Conservation (phyloP, 2,888 invertebrate species). For the Scaptomyza tumidula region DNA sequence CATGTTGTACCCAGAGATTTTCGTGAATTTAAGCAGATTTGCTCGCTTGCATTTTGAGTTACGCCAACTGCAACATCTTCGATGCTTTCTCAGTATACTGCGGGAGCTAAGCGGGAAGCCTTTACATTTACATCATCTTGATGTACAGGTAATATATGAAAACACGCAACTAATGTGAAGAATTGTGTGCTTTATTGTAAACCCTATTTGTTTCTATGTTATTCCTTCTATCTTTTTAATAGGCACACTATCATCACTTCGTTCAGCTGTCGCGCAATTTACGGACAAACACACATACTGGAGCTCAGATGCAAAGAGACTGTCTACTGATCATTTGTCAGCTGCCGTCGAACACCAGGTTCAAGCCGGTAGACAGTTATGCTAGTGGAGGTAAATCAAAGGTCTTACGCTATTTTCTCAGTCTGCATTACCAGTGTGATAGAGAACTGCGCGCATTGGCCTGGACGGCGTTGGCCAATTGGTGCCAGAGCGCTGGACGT, state of each 20-base stretch:
- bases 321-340: conserved; percentile 79
- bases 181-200: too few relatives aligned
- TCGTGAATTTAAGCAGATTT: conserved; percentile 63
- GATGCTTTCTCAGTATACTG: conserved; percentile 75
- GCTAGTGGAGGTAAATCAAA: conserved; percentile 34
- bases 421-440: conserved; percentile 81
- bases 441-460: conserved; percentile 79
- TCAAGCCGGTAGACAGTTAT: not conserved
- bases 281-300: conserved; percentile 82
- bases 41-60: conserved; percentile 69
- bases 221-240: conserved; percentile 11
- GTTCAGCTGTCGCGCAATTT: conserved; percentile 78
- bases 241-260: conserved; percentile 72
- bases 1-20: conserved; percentile 48
- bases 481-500: conserved; percentile 12
- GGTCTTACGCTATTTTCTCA: conserved; percentile 77
- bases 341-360: conserved; percentile 43
- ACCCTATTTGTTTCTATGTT: too few relatives aligned
- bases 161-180: too few relatives aligned
- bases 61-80: conserved; percentile 79
- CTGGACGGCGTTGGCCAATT: conserved; percentile 79
- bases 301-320: conserved; percentile 83
- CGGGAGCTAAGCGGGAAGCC: conserved; percentile 55
- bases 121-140: conserved; percentile 25
- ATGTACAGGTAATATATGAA: conserved; percentile 34